A percentile compares a stretch with the other conserved stretches of the same genome.
These are phyloP conservation scores for Campylomormyrus numenius DNA, from an alignment of 2,113 vertebrate species.

Conservation along the genomic window DNA sequence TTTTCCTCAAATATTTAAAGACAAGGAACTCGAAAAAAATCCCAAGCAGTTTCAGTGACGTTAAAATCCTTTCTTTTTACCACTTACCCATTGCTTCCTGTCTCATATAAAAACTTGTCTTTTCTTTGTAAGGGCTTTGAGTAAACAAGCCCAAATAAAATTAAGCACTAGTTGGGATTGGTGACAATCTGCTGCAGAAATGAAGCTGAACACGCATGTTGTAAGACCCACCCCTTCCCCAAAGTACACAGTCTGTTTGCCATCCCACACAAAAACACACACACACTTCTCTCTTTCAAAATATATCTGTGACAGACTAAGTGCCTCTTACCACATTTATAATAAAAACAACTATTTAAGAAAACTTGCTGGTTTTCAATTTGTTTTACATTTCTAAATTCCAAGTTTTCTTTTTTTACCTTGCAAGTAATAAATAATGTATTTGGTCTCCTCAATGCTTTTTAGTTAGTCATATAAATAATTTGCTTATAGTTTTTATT, in stretches of 20 bases:
- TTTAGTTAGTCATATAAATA: constrained; percentile 5
- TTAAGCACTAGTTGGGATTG: constrained; percentile 15
- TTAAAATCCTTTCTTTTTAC: constrained; percentile 42
- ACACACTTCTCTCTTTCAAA: constrained; percentile 18
- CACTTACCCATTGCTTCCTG: constrained; percentile 55
- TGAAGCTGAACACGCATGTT: background rate
- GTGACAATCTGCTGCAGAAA: constrained; percentile 36
- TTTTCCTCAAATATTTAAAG: constrained; percentile 60
- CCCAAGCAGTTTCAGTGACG: constrained; percentile 46
- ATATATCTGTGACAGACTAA: constrained; percentile 45
- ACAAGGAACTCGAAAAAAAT: constrained; percentile 53
- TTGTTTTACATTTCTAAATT: background rate
- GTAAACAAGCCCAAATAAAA: constrained; percentile 6
- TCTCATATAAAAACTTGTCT: constrained; percentile 55
- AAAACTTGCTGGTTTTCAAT: background rate
- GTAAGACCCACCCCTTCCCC: background rate
- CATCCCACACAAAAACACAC: constrained; percentile 50
- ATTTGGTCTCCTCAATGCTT: constrained; percentile 13
- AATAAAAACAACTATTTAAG: background rate
- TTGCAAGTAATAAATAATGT: constrained; percentile 2
- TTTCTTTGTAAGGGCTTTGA: constrained; percentile 28
- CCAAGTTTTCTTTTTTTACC: background rate
- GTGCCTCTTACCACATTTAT: constrained; percentile 41
- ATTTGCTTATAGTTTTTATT: constrained; percentile 4
- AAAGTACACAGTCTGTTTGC: constrained; percentile 27